Evolutionary conservation across 2,888 invertebrate genomes (phyloP), one percentile per base, ranked within the genome.

Genomic region (Acleris holmiana): DNA sequence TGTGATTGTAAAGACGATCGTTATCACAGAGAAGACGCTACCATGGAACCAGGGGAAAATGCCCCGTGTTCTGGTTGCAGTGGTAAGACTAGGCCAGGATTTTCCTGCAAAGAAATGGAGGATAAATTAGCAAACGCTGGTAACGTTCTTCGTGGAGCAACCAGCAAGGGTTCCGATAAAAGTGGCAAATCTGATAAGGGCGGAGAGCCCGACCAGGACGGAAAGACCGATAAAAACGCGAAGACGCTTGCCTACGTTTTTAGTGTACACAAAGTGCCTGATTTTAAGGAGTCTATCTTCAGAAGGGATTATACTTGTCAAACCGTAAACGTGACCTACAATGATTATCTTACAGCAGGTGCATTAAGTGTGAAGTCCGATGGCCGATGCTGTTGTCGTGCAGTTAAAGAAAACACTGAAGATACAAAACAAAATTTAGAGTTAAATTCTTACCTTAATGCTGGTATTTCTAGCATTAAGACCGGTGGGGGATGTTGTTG

Each of bases 1-100:
- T 92, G 92, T 76, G 70, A 72, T 55, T 91, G 92, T 69, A 88
- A 88, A 71, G 89, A 92, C 60, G 89, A 91, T 48, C 79, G 83
- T 10, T 85, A 80, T 78, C 91, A 91, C 73, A 84, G 89, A 62
- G 86, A 84, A 3, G 73, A 73, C 4, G 89, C 90, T 70, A 79
- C 80, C 35, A 78, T 73, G 21, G 51, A 69, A 59, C 67, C 61
- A 25, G 67, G 58, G 53, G 46, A 61, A 5, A 77, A 77, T 66
- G 63, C 67, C 1, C 73, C 74, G 4, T 89, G 91, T 70, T 86
- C 87, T 10, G 79, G 80, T 29, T 91, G 92, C 73, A 76, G 84
- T 53, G 89, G 90, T 10, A 53, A 71, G 4, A 72, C 80, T n/a
- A 66, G 73, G 4, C 56, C 67, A 25, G 86, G 85, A 18, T 76